Evolutionary conservation across 2,113 vertebrate genomes (phyloP).

Genomic region (Lipotes vexillifer): DNA sequence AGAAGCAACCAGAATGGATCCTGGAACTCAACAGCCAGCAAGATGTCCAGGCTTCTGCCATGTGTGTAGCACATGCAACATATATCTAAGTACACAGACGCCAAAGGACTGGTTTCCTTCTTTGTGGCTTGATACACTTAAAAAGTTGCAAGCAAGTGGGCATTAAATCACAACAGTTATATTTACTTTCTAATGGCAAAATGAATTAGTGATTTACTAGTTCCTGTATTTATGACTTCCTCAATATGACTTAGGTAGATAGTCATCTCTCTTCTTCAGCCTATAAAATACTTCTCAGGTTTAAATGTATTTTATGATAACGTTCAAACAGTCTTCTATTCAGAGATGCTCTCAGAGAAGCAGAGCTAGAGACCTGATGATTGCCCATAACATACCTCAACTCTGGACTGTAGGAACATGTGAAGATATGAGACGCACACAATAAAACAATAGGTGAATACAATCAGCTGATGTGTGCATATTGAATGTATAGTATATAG

Average conservation of each 20-base stretch:
- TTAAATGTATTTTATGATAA: neutral
- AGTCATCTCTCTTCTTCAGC: neutral
- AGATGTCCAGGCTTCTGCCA: neutral
- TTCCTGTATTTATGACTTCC: neutral
- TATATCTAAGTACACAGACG: neutral
- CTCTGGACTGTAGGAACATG: neutral
- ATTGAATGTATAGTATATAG: neutral
- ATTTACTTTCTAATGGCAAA: neutral
- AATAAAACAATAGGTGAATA: neutral
- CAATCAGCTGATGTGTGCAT: neutral
- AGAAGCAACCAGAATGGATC: neutral
- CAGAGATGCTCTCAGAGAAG: neutral
- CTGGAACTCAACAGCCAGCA: neutral
- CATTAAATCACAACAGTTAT: neutral
- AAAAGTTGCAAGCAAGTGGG: neutral
- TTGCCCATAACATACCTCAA: neutral
- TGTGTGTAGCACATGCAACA: rapidly evolving
- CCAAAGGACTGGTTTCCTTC: neutral
- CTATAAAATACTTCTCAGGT: neutral
- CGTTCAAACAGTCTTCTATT: neutral
- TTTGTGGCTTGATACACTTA: no score
- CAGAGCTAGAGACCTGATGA: neutral
- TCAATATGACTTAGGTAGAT: neutral
- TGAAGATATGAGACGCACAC: neutral
- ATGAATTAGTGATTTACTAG: neutral